A percentile compares a stretch with the other conserved stretches of the same genome.
phyloP scores from a whole-genome alignment of 2,797 vertebrate genomes.

The Orientallactaga sibirica region DNA sequence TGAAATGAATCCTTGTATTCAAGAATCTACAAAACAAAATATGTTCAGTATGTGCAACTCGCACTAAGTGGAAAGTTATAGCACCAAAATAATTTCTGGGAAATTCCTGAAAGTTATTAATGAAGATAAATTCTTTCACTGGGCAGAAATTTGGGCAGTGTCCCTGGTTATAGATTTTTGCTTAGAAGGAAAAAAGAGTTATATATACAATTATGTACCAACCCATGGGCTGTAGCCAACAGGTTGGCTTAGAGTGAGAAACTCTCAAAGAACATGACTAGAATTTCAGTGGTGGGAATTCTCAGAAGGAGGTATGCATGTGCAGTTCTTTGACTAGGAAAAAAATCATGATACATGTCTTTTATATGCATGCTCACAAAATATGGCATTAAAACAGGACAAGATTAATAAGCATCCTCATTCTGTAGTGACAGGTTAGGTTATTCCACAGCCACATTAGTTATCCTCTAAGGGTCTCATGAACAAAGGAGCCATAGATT shows the following conservation, averaged over 20 bases:
- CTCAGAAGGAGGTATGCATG: background rate
- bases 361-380: background rate
- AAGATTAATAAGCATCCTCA: background rate
- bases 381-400: background rate
- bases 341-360: background rate
- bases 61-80: background rate
- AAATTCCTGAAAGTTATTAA: background rate
- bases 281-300: background rate
- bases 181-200: background rate
- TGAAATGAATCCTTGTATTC: background rate
- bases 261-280: background rate
- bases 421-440: background rate
- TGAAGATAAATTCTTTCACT: background rate
- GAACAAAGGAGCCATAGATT: background rate
- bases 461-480: background rate
- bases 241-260: background rate
- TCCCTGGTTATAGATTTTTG: background rate
- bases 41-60: background rate
- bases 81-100: background rate
- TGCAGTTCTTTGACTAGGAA: background rate
- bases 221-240: rapidly evolving
- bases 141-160: background rate
- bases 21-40: background rate
- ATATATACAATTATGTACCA: background rate
- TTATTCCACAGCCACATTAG: background rate